Percentiles rank a stretch among this genome's conserved stretches.
Conservation (phyloP, 1,140 invertebrate genomes). For the Ylistrum balloti region DNA sequence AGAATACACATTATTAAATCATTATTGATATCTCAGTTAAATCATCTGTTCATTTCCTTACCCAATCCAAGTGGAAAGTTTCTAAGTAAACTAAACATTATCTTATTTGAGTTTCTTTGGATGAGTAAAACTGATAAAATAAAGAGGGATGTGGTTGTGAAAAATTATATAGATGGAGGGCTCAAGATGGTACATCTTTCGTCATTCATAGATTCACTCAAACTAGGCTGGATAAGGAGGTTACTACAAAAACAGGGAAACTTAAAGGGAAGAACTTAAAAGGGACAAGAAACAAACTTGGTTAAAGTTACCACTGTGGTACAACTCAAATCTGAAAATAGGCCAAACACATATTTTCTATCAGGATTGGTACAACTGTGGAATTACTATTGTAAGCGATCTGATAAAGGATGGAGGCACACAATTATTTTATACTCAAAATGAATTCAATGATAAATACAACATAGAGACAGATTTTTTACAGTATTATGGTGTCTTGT, state of each 20-base stretch:
- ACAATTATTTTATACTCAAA: not conserved
- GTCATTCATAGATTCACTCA: not conserved
- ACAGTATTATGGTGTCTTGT: too few species aligned
- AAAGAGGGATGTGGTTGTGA: not conserved
- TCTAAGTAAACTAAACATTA: not conserved
- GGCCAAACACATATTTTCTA: too few species aligned
- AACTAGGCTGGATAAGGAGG: constrained; percentile 54
- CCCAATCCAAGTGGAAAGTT: constrained; percentile 19
- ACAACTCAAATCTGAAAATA: too few species aligned
- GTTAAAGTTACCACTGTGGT: too few species aligned
- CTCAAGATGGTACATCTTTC: constrained; percentile 44
- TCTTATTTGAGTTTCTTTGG: constrained; percentile 49
- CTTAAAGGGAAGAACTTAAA: not conserved
- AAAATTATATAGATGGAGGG: constrained; percentile 13
- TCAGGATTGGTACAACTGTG: too few species aligned
- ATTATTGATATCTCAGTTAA: constrained; percentile 48
- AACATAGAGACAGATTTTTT: too few species aligned
- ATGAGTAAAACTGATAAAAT: constrained; percentile 43
- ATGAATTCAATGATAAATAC: not conserved
- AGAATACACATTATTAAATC: constrained; percentile 47
- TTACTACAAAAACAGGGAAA: not conserved
- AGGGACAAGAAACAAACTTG: constrained; percentile 38
- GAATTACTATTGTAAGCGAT: too few species aligned
- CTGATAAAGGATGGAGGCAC: not conserved
- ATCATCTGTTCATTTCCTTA: constrained; percentile 48